These are phyloP conservation scores for Chymomyza fuscimana DNA, from an alignment of 2,888 invertebrate genomes.

Conservation along the genomic window DNA sequence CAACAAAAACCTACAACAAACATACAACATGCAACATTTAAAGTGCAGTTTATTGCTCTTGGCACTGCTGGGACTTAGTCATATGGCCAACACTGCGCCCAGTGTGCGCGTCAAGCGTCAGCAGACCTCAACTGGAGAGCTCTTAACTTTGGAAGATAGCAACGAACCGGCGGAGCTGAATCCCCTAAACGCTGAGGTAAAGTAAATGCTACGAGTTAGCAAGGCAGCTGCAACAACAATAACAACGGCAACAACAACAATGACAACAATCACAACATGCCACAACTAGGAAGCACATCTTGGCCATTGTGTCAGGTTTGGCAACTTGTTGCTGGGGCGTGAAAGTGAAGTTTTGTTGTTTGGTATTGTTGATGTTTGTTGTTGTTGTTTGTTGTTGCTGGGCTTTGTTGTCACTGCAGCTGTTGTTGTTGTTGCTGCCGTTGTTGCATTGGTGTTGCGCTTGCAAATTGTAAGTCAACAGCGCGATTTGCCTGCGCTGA, in stretches of 20 bases:
- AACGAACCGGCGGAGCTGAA: constrained; percentile 69
- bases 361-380: not conserved
- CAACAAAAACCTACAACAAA: constrained; percentile 4
- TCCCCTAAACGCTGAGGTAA: constrained; percentile 79
- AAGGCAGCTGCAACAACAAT: not conserved
- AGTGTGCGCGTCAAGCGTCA: constrained; percentile 69
- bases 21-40: constrained; percentile 70
- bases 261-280: not conserved
- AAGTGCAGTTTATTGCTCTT: constrained; percentile 64
- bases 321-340: constrained; percentile 11
- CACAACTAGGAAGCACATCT: constrained; percentile 14
- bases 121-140: constrained; percentile 43
- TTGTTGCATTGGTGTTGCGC: not conserved
- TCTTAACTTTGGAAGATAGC: constrained; percentile 59
- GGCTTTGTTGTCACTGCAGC: constrained; percentile 4
- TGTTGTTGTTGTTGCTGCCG: not conserved
- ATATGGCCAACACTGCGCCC: constrained; percentile 67
- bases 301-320: constrained; percentile 8
- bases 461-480: constrained; percentile 19
- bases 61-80: constrained; percentile 50
- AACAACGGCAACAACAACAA: not conserved
- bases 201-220: constrained; percentile 20
- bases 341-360: constrained; percentile 27
- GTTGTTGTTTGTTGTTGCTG: not conserved
- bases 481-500: not conserved